Evolutionary conservation across 2,888 invertebrate genomes (phyloP).

Genomic region (Kuschelorhynchus macadamiae): DNA sequence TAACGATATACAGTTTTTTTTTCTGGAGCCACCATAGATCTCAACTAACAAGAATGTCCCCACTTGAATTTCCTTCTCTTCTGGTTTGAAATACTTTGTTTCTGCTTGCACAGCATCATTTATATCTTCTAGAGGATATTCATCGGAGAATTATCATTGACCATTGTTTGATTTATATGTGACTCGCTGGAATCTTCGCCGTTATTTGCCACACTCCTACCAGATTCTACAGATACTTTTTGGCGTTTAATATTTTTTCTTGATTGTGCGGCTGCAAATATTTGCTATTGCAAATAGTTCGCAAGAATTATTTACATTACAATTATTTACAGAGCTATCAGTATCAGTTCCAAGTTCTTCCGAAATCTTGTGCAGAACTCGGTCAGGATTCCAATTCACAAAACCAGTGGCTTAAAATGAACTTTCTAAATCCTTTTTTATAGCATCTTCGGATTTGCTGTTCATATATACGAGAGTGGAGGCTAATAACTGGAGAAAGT

Average conservation of each 20-base stretch:
- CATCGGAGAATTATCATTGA: slow-evolving; percentile 45
- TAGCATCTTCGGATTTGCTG: slow-evolving; percentile 35
- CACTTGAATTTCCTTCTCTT: slow-evolving; percentile 21
- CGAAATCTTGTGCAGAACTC: slow-evolving; percentile 40
- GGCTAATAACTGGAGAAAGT: slow-evolving; percentile 18
- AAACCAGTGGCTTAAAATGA: slow-evolving; percentile 51
- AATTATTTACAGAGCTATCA: slow-evolving; percentile 21
- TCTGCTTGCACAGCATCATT: slow-evolving; percentile 10
- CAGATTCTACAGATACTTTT: slow-evolving; percentile 43
- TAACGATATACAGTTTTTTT: slow-evolving; percentile 5
- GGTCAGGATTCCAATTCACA: slow-evolving; percentile 44
- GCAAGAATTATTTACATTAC: too few species aligned
- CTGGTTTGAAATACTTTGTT: slow-evolving; percentile 37
- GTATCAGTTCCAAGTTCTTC: not conserved
- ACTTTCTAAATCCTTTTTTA: slow-evolving; percentile 43
- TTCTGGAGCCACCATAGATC: slow-evolving; percentile 4
- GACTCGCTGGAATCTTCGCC: slow-evolving; percentile 42
- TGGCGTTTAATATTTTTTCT: slow-evolving; percentile 43
- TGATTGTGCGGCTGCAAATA: slow-evolving; percentile 37
- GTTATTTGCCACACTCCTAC: slow-evolving; percentile 43
- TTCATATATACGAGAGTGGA: slow-evolving; percentile 9
- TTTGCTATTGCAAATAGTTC: slow-evolving; percentile 48
- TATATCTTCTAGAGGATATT: slow-evolving; percentile 8
- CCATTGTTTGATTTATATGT: slow-evolving; percentile 38
- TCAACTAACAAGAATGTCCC: slow-evolving; percentile 34